Evolutionary conservation across 2,113 vertebrate species (phyloP).

Genomic region (Accipiter virgatus): DNA sequence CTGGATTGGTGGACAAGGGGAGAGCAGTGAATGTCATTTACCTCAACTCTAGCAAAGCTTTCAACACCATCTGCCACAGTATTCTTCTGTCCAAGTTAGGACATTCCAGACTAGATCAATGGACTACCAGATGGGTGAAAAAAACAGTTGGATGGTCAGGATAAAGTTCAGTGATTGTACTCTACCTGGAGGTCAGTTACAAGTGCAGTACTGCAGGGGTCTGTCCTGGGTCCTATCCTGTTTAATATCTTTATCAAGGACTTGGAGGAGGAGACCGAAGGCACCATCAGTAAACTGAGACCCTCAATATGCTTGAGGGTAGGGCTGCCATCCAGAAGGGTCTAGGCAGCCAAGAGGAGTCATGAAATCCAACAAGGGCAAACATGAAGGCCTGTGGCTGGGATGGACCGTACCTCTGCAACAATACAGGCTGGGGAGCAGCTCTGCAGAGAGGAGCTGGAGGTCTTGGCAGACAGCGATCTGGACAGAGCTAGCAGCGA

Average conservation of each 20-base stretch:
- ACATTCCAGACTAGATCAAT: neutral
- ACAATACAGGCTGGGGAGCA: neutral
- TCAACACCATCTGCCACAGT: neutral
- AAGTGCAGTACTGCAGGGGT: neutral
- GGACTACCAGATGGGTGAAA: neutral
- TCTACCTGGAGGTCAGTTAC: neutral
- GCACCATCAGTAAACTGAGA: neutral
- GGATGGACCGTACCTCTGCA: neutral
- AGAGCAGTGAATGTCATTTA: neutral
- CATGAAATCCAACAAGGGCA: neutral
- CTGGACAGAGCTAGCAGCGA: neutral
- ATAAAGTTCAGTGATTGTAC: neutral
- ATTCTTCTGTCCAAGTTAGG: neutral
- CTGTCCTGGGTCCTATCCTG: neutral
- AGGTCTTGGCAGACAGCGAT: neutral
- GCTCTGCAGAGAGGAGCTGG: neutral
- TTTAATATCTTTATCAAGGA: neutral
- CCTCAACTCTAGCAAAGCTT: neutral
- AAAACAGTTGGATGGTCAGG: neutral
- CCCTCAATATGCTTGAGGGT: neutral
- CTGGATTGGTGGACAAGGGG: neutral
- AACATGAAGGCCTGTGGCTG: neutral
- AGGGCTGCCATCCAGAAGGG: neutral
- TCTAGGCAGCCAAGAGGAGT: neutral
- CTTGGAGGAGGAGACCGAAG: neutral